A percentile compares a stretch with the other conserved stretches of the same genome.
Conservation (phyloP, 2,113 vertebrate species). For the Theristicus caerulescens region DNA sequence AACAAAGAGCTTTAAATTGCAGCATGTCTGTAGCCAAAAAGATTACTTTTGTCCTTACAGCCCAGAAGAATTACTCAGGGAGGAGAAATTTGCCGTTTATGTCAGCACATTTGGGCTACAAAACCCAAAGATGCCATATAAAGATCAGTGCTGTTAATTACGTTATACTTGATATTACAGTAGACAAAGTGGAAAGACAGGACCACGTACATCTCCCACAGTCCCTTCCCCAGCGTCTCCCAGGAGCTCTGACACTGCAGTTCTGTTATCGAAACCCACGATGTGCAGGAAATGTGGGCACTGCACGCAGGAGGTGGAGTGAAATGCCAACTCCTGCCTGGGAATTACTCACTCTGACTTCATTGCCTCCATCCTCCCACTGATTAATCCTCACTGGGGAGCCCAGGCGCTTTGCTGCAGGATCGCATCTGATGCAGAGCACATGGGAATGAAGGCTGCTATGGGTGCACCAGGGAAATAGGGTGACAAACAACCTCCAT, state of each 20-base stretch:
- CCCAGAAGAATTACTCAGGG: background rate
- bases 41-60: background rate
- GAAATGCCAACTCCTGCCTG: constrained; percentile 51
- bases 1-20: background rate
- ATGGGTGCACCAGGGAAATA: background rate
- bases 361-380: constrained; percentile 51
- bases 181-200: background rate
- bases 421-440: background rate
- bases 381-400: background rate
- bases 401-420: background rate
- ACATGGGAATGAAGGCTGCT: background rate
- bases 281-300: constrained; percentile 36
- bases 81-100: background rate
- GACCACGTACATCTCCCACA: background rate
- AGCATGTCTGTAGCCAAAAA: background rate
- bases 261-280: background rate
- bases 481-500: background rate
- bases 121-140: background rate
- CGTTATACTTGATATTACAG: background rate
- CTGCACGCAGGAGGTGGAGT: background rate
- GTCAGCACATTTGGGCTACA: background rate
- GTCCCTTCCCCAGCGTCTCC: background rate
- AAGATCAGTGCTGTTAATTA: background rate
- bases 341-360: constrained; percentile 57
- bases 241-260: constrained; percentile 8